A percentile compares a stretch with the other conserved stretches of the same genome.
phyloP scores from a whole-genome alignment of 1,140 invertebrate genomes.

The Aleiodes sp. region DNA sequence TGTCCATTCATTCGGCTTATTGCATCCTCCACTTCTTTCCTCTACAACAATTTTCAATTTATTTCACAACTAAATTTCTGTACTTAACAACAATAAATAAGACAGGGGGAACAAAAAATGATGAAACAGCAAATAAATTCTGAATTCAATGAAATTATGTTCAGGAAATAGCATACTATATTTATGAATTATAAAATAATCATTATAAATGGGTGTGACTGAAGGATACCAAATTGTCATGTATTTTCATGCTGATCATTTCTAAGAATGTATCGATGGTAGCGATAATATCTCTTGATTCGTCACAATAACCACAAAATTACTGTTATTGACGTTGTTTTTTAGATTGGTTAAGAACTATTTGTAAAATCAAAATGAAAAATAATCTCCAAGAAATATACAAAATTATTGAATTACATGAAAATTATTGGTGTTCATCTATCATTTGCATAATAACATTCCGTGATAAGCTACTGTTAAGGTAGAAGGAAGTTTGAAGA shows the following conservation, averaged over 20 bases:
- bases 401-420: conserved; percentile 31
- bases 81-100: not conserved
- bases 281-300: conserved; percentile 2
- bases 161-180: not conserved
- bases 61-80: not conserved
- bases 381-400: not conserved
- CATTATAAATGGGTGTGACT: not conserved
- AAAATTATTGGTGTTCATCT: conserved; percentile 35
- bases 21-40: not conserved
- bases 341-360: too few relatives aligned
- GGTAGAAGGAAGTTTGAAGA: not conserved
- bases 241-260: not conserved
- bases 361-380: not conserved
- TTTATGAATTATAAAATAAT: not conserved
- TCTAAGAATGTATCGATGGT: conserved; percentile 1
- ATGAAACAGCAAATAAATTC: too few relatives aligned
- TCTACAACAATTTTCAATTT: not conserved
- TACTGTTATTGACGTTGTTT: not conserved
- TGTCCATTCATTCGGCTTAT: not conserved
- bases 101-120: too few relatives aligned
- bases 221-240: not conserved
- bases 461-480: conserved; percentile 40
- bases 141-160: not conserved
- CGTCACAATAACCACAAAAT: conserved; percentile 4
- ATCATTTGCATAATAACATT: conserved; percentile 40